Percentiles rank a stretch among this genome's conserved stretches.
Evolutionary conservation across 2,888 invertebrate species (phyloP).

Genomic region (Orthosia gracilis): DNA sequence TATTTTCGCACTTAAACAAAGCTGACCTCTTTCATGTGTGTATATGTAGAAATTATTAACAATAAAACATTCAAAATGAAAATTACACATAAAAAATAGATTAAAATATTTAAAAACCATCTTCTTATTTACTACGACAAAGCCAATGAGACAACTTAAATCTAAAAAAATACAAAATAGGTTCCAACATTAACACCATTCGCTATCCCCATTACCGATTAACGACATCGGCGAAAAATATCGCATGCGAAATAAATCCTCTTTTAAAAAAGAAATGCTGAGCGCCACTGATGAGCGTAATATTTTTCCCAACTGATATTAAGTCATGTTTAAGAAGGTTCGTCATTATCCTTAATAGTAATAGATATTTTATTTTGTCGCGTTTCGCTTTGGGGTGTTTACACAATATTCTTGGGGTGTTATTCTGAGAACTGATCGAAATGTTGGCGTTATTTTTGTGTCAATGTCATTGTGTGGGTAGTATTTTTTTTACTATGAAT

Average conservation of each 20-base stretch:
- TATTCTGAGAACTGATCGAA: slow-evolving; percentile 67
- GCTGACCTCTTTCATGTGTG: no score
- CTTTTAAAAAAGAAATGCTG: slow-evolving; percentile 72
- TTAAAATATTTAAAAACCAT: neutral
- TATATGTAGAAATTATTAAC: no score
- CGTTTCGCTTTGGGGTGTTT: slow-evolving; percentile 87
- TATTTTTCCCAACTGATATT: slow-evolving; percentile 91
- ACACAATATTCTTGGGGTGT: slow-evolving; percentile 81
- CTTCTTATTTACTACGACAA: neutral
- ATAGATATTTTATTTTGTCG: slow-evolving; percentile 91
- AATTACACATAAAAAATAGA: neutral
- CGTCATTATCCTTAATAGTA: slow-evolving; percentile 91
- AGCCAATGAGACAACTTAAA: slow-evolving; percentile 20
- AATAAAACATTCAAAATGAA: no score
- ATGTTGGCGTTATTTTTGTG: slow-evolving; percentile 1
- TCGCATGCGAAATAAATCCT: slow-evolving; percentile 69
- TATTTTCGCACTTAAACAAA: no score
- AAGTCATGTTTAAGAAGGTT: slow-evolving; percentile 91
- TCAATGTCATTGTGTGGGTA: neutral
- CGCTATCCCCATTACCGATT: slow-evolving; percentile 69
- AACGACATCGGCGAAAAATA: slow-evolving; percentile 66
- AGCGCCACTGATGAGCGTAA: slow-evolving; percentile 85
- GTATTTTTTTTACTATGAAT: neutral
- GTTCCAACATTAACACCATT: slow-evolving; percentile 74
- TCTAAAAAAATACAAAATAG: slow-evolving; percentile 20